A percentile compares a stretch with the other conserved stretches of the same genome.
Evolutionary conservation across 1,140 invertebrate species (phyloP).

Genomic region (Drosophila kepulauana): DNA sequence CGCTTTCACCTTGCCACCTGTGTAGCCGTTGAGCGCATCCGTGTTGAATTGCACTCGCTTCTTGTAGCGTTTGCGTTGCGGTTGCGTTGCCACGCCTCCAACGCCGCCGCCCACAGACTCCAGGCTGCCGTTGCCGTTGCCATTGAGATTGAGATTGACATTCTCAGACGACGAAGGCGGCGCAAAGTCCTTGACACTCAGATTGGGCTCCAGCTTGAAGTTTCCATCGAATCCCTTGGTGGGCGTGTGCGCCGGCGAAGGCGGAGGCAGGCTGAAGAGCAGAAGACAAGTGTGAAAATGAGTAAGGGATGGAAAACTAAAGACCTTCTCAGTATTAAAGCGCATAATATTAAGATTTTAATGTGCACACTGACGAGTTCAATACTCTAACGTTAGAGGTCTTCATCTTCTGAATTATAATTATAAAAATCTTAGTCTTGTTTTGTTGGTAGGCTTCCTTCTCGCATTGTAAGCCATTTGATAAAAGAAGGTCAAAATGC

Average conservation of each 20-base stretch:
- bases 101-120: slow-evolving; percentile 32
- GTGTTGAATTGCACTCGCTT: slow-evolving; percentile 82
- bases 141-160: slow-evolving; percentile 43
- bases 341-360: no score
- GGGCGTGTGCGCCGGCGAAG: slow-evolving; percentile 74
- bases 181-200: slow-evolving; percentile 81
- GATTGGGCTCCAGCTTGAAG: slow-evolving; percentile 82
- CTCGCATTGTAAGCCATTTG: no score
- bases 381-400: no score
- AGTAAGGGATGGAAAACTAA: neutral
- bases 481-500: no score
- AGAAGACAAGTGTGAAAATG: no score
- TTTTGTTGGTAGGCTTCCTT: no score
- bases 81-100: slow-evolving; percentile 60
- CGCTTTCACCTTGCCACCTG: slow-evolving; percentile 48
- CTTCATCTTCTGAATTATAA: no score
- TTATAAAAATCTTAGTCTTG: no score
- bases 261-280: slow-evolving; percentile 64
- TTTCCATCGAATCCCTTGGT: slow-evolving; percentile 83
- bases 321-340: no score
- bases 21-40: slow-evolving; percentile 76
- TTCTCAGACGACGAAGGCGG: slow-evolving; percentile 63
- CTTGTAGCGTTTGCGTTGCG: slow-evolving; percentile 79
- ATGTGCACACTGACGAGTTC: no score
- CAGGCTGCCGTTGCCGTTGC: slow-evolving; percentile 39